Evolutionary conservation across 2,888 invertebrate species (phyloP), one percentile per base, ranked within the genome.

Genomic region (Trachelus iudaicus): DNA sequence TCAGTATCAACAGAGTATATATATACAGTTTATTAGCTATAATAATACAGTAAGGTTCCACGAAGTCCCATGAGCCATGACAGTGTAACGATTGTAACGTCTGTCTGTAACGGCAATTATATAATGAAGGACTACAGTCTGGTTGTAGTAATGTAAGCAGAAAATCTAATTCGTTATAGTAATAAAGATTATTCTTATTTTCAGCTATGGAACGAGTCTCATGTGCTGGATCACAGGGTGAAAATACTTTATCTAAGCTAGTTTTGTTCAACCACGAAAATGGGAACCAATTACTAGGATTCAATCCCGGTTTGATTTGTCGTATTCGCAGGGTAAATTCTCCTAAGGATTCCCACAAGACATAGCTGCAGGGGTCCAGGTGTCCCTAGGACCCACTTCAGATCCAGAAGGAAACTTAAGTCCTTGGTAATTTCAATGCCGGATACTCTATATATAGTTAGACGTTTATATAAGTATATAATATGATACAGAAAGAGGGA

Each of bases 401-500:
- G 69, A 78, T 76, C 56, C 73, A 56, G 35, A 15, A 78, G 75
- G 73, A 78, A 71, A 69, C 71, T 75, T 71, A 78, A 78, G 77
- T 75, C 78, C 76, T 13, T 34, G 74, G 31, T 13, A 31, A 68
- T 76, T 79, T 79, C 34, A 79, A 79, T 76, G 78, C 80, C 76
- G 82, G 75, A 86, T 84, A 56, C 56, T 56, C 9, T 56, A 56
- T 56, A 56, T 56, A 23, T 56, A 56, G 56, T 56, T 56, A 56
- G 56, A 56, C 56, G 9, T 56, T 56, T 56, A 56, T 56, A 56
- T 56, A 56, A 56, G 56, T 23, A 56, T 23, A 56, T 56, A 85
- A 85, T 83, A 75, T 83, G 83, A 86, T 86, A 79, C 74, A 88
- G 87, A 88, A 84, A 82, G 81, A 79, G 81, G 85, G 84, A 83